Evolutionary conservation across 1,140 invertebrate species (phyloP).

Genomic region (Lamellibrachia luymesi): DNA sequence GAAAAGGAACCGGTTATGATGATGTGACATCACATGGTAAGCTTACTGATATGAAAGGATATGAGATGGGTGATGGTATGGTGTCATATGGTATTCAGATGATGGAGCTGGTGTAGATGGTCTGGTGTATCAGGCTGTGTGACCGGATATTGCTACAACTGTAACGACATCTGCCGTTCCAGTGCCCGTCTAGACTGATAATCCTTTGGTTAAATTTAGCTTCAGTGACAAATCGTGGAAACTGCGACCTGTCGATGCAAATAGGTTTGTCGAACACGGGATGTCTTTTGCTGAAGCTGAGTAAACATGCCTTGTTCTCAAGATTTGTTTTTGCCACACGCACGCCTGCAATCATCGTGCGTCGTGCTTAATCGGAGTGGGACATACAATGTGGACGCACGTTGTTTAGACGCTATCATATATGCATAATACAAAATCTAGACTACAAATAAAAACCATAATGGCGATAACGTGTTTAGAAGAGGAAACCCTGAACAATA

Average conservation of each 20-base stretch:
- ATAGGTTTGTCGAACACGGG: too few species aligned
- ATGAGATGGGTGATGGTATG: neutral
- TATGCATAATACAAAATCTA: too few species aligned
- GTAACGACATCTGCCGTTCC: neutral
- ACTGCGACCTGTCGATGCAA: neutral
- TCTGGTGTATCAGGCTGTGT: neutral
- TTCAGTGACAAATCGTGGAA: neutral
- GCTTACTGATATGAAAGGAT: neutral
- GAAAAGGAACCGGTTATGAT: too few species aligned
- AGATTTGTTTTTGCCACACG: neutral
- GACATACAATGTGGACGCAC: too few species aligned
- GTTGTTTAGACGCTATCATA: too few species aligned
- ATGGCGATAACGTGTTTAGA: too few species aligned
- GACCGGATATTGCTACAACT: neutral
- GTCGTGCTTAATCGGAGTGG: too few species aligned
- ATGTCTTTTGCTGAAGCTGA: neutral
- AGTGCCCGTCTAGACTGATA: neutral
- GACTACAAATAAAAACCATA: too few species aligned
- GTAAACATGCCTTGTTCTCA: neutral
- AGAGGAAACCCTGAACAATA: too few species aligned
- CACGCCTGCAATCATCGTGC: too few species aligned
- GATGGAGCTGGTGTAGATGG: neutral
- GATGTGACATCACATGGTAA: neutral
- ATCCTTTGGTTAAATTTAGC: neutral
- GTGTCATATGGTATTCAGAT: neutral